phyloP scores from a whole-genome alignment of 2,113 vertebrate species.

The Nycticebus coucang region DNA sequence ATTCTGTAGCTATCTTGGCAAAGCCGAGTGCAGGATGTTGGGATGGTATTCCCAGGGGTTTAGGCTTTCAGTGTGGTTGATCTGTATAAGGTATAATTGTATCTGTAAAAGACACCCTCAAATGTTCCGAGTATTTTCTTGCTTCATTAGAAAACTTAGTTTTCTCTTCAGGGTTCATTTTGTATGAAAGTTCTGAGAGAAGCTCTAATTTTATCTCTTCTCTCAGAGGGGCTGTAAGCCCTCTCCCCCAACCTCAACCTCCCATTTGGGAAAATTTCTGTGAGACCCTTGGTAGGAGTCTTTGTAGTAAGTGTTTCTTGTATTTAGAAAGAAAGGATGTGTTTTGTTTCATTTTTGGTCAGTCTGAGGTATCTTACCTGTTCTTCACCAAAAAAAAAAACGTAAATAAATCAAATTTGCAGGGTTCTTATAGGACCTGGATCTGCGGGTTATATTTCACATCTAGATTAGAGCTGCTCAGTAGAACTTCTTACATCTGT shows the following conservation, averaged over 20 bases:
- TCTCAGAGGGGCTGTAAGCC: fast-evolving
- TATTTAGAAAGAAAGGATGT: neutral
- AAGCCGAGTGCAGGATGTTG: too few relatives aligned
- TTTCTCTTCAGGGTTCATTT: neutral
- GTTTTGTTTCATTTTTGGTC: neutral
- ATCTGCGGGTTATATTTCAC: neutral
- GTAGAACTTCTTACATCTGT: neutral
- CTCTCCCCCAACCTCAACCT: fast-evolving
- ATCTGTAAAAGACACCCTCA: fast-evolving
- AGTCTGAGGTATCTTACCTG: fast-evolving
- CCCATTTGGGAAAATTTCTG: fast-evolving
- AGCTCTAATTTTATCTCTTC: neutral
- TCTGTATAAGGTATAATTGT: neutral
- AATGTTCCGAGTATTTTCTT: neutral
- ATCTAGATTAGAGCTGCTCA: too few relatives aligned
- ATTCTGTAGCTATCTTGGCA: fast-evolving
- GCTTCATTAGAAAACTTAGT: neutral
- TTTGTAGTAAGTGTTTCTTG: neutral
- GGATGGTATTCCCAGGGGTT: fast-evolving
- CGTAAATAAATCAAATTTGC: neutral
- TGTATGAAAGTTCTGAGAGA: neutral
- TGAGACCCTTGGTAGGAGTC: neutral
- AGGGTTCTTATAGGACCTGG: neutral
- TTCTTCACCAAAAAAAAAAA: neutral
- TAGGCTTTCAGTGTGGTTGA: neutral